These are phyloP conservation scores for Polyploca ridens DNA, from an alignment of 2,888 invertebrate species.

Conservation along the genomic window DNA sequence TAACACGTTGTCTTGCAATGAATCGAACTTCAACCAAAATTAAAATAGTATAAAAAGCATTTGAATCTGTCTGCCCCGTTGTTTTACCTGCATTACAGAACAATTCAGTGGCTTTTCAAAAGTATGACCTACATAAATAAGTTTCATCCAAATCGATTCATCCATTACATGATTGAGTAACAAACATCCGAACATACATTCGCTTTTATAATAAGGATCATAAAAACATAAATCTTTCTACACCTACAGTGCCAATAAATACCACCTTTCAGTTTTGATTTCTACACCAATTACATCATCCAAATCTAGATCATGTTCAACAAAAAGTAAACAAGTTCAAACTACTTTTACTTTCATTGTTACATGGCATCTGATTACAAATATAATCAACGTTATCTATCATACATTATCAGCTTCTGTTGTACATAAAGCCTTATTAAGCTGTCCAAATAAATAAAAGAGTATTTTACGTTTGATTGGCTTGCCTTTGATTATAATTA, in stretches of 20 bases:
- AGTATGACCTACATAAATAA: too few species aligned
- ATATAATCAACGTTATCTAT: constrained; percentile 6
- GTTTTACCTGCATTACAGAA: too few species aligned
- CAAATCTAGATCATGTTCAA: constrained; percentile 4
- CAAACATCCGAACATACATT: too few species aligned
- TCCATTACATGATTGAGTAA: too few species aligned
- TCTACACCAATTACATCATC: constrained; percentile 8
- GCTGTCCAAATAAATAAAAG: not conserved
- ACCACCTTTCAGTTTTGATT: constrained; percentile 4
- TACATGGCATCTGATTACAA: constrained; percentile 4
- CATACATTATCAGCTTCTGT: not conserved
- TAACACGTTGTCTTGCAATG: too few species aligned
- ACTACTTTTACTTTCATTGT: constrained; percentile 12
- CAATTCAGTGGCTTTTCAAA: too few species aligned
- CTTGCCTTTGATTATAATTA: not conserved
- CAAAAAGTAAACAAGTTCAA: constrained; percentile 10
- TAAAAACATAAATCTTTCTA: not conserved
- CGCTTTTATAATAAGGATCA: not conserved
- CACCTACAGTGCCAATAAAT: constrained; percentile 2
- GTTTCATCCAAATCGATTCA: too few species aligned
- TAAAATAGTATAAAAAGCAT: too few species aligned
- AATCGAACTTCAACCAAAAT: too few species aligned
- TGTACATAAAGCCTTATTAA: not conserved
- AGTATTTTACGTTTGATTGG: not conserved
- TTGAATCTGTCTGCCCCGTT: too few species aligned